Conservation (phyloP, 2,797 vertebrate species). For the Silurus aristotelis region DNA sequence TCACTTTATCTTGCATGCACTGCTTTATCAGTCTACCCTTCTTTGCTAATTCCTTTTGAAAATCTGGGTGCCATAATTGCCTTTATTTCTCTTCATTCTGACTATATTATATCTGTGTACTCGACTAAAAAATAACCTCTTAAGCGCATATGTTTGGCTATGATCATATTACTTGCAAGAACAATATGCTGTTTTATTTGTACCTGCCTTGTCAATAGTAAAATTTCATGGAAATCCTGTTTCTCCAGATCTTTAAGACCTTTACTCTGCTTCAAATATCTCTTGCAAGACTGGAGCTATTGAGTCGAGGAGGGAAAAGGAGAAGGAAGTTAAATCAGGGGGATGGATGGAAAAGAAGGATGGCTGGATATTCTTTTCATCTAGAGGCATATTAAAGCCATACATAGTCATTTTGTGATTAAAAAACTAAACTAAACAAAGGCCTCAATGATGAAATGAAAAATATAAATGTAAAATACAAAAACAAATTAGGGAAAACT, state of each 20-base stretch:
- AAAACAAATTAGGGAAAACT: background rate
- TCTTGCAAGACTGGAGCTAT: constrained; percentile 14
- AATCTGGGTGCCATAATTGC: background rate
- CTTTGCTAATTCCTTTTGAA: background rate
- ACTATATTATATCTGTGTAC: background rate
- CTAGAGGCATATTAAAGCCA: background rate
- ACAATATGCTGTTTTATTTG: background rate
- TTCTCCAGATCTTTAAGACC: background rate
- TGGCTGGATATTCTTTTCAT: background rate
- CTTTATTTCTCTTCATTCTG: background rate
- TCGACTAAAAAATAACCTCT: background rate
- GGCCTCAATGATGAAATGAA: too few species aligned
- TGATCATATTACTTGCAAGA: background rate
- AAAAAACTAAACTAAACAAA: too few species aligned
- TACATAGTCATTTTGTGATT: too few species aligned
- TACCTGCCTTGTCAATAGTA: background rate
- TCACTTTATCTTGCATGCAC: background rate
- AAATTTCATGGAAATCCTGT: constrained; percentile 28
- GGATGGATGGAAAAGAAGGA: background rate
- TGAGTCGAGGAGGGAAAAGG: background rate
- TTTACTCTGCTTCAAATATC: constrained; percentile 27
- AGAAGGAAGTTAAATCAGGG: constrained; percentile 1
- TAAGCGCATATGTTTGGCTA: background rate
- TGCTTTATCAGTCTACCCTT: background rate
- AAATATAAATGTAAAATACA: background rate